Conservation (phyloP, 2,888 invertebrate species). For the Agrochola lychnidis region DNA sequence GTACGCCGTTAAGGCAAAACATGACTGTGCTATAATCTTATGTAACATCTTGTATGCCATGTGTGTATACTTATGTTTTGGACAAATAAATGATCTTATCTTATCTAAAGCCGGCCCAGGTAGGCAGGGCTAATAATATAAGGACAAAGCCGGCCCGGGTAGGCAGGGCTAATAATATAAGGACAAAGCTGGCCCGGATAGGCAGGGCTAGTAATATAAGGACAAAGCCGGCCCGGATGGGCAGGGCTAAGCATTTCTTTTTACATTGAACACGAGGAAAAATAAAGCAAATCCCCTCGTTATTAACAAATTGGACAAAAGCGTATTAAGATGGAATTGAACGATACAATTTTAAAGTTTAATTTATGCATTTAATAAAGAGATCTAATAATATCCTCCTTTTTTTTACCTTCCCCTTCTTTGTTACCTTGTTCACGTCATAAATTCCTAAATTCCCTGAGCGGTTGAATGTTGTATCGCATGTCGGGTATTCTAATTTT, state of each 20-base stretch:
- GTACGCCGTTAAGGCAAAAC: too few species aligned
- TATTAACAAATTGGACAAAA: conserved; percentile 17
- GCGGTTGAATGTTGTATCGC: too few species aligned
- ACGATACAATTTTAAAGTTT: conserved; percentile 5
- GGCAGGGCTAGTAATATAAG: too few species aligned
- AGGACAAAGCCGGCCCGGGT: too few species aligned
- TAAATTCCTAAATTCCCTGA: neutral
- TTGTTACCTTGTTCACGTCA: neutral
- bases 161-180: too few species aligned
- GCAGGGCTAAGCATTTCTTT: conserved; percentile 1
- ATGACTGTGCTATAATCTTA: too few species aligned
- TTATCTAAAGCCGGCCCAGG: too few species aligned
- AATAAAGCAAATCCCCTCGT: conserved; percentile 6
- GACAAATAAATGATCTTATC: too few species aligned
- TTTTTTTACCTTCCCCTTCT: neutral
- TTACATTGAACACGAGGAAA: conserved; percentile 6
- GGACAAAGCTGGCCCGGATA: too few species aligned
- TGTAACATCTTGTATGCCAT: too few species aligned
- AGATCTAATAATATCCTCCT: neutral
- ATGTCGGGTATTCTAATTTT: conserved; percentile 10
- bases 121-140: too few species aligned
- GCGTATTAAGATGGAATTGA: conserved; percentile 4
- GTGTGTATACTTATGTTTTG: too few species aligned
- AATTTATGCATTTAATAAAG: conserved; percentile 7
- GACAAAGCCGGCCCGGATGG: neutral